Evolutionary conservation across 2,113 vertebrate species (phyloP).

Genomic region (Tinamus guttatus): DNA sequence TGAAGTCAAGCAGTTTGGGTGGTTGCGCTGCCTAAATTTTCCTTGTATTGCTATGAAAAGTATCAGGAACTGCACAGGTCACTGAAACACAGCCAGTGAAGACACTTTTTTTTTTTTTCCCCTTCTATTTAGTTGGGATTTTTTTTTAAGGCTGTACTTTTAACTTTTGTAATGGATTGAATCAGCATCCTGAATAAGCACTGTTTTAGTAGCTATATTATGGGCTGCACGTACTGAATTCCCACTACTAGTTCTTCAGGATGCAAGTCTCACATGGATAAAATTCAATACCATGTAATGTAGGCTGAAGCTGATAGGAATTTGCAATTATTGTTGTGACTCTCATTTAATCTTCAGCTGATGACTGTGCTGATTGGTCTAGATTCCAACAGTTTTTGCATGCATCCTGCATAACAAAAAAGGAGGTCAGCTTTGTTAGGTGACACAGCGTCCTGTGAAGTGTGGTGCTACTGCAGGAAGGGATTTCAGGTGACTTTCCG

Average conservation of each 20-base stretch:
- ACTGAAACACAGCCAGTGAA: conserved; percentile 48
- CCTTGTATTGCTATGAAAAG: conserved; percentile 9
- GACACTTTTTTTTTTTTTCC: background rate
- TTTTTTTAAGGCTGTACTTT: conserved; percentile 14
- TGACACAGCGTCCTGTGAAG: conserved; percentile 40
- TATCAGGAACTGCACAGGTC: conserved; percentile 2
- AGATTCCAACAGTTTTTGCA: conserved; percentile 74
- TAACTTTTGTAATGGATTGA: conserved; percentile 35
- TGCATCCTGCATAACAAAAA: conserved; percentile 61
- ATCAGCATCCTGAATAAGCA: conserved; percentile 13
- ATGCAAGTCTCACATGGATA: conserved; percentile 29
- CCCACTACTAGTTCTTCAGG: conserved; percentile 26
- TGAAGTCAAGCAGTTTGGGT: conserved; percentile 1
- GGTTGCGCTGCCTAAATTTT: conserved; percentile 57
- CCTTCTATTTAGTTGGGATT: background rate
- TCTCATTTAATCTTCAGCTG: conserved; percentile 76
- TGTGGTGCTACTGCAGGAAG: conserved; percentile 50
- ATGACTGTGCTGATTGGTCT: conserved; percentile 70
- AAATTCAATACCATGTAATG: conserved; percentile 61
- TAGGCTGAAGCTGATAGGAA: conserved; percentile 65
- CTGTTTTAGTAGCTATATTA: conserved; percentile 21
- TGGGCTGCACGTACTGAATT: conserved; percentile 1
- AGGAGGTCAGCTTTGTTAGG: conserved; percentile 48
- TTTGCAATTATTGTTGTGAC: conserved; percentile 75
- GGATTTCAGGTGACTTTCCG: conserved; percentile 39